Base-by-base conservation (phyloP, 2,797 vertebrate species). In the Centropyge bicolor region DNA sequence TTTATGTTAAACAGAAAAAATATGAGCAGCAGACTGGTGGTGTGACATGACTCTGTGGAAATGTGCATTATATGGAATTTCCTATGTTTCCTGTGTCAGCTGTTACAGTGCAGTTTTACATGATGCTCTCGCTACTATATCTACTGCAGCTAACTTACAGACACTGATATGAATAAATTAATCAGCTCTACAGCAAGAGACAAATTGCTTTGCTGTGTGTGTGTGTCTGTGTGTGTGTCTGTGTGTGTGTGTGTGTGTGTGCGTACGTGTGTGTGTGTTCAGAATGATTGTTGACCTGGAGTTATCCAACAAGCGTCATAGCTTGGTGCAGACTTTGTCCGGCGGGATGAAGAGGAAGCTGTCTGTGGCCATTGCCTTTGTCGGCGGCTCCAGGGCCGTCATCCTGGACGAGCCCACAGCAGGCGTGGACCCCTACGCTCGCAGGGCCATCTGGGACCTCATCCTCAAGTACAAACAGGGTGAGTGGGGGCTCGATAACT, bases 241-340 rank as follows among this genome's bases (percentile, higher is more conserved):
- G n/a, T n/a, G n/a, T n/a, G n/a, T n/a, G n/a, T n/a, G n/a, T n/a
- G n/a, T n/a, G n/a, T n/a, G n/a, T n/a, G n/a, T n/a, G n/a, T n/a
- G n/a, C n/a, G n/a, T n/a, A n/a, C n/a, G n/a, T n/a, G n/a, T n/a
- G n/a, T n/a, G n/a, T n/a, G 43, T 77, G 1, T 67, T 9, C 83
- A 99, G 98, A 90, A 99, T 99, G 98, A 98, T 99, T 1, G 95
- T 97, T 52, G 98, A 99, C 89, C 94, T 99, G 82, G 98, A 98
- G 86, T 93, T 99, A 43, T 97, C 97, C 73, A 97, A 99, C 87
- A 99, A 99, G 82, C 96, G 98, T 6, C 97, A 98, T 86, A 98
- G 96, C 20, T 89, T 97, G 94, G 98, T 98, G 65, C 97, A 98
- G 94, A 99, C 98, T 0, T 91, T 99, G 63, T 99, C 98, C 0